Percentiles rank a stretch among this genome's conserved stretches.
Evolutionary conservation across 2,113 vertebrate genomes (phyloP).

Genomic region (Vombatus ursinus): DNA sequence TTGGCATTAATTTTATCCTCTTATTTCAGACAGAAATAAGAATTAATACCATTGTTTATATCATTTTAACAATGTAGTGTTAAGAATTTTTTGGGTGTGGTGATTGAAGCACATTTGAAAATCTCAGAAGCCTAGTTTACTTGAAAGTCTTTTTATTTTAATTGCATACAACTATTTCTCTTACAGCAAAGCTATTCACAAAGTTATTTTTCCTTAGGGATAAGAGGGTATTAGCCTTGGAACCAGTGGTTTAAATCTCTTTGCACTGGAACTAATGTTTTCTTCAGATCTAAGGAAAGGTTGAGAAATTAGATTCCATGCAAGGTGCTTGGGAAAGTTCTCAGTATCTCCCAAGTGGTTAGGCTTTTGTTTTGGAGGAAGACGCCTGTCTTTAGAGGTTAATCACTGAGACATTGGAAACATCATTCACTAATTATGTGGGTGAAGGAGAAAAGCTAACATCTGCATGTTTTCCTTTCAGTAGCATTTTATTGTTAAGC

Average conservation of each 20-base stretch:
- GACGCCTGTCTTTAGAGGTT: slow-evolving; percentile 59
- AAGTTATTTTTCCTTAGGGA: slow-evolving; percentile 59
- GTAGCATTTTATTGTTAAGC: slow-evolving; percentile 61
- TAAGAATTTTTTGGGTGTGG: slow-evolving; percentile 44
- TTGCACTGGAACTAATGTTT: slow-evolving; percentile 56
- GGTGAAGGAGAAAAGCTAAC: slow-evolving; percentile 76
- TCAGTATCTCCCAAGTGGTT: slow-evolving; percentile 61
- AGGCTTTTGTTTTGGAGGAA: slow-evolving; percentile 74
- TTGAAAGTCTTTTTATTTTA: background rate
- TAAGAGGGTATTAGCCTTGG: slow-evolving; percentile 61
- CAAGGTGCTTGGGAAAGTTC: slow-evolving; percentile 81
- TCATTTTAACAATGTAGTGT: slow-evolving; percentile 56
- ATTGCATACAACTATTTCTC: slow-evolving; percentile 39
- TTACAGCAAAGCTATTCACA: slow-evolving; percentile 39
- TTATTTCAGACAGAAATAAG: slow-evolving; percentile 47
- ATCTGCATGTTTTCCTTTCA: slow-evolving; percentile 70
- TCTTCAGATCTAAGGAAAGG: slow-evolving; percentile 49
- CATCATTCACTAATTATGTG: slow-evolving; percentile 62
- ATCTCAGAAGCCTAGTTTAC: slow-evolving; percentile 5
- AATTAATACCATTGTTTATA: slow-evolving; percentile 35
- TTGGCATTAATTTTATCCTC: slow-evolving; percentile 53
- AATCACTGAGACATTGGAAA: slow-evolving; percentile 57
- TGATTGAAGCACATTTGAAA: slow-evolving; percentile 60
- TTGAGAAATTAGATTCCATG: slow-evolving; percentile 75
- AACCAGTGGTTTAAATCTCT: slow-evolving; percentile 53